A percentile compares a stretch with the other conserved stretches of the same genome.
Conservation (phyloP, 2,797 vertebrate genomes). For the Pagetopsis macropterus region DNA sequence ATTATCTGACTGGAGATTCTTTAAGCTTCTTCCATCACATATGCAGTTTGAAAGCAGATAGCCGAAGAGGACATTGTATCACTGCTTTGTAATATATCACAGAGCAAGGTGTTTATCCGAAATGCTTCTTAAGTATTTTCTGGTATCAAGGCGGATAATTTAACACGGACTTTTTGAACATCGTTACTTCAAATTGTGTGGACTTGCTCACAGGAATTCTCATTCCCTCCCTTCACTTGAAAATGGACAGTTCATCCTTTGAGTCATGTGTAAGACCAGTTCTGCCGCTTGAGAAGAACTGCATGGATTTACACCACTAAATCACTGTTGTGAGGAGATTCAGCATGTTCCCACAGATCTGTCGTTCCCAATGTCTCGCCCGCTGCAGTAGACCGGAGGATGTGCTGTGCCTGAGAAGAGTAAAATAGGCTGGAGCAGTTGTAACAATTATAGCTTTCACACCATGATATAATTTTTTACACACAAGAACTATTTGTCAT, state of each 20-base stretch:
- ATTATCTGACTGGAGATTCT: slow-evolving; percentile 66
- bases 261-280: slow-evolving; percentile 63
- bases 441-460: slow-evolving; percentile 62
- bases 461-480: slow-evolving; percentile 60
- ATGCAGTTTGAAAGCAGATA: slow-evolving; percentile 64
- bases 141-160: slow-evolving; percentile 62
- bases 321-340: slow-evolving; percentile 71
- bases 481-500: slow-evolving; percentile 37
- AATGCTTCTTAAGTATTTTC: slow-evolving; percentile 66
- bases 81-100: slow-evolving; percentile 47
- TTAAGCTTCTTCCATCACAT: slow-evolving; percentile 51
- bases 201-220: slow-evolving; percentile 70
- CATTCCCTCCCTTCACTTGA: slow-evolving; percentile 44
- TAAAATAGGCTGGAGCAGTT: slow-evolving; percentile 73
- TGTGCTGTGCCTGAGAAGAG: slow-evolving; percentile 70
- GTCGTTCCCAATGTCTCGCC: slow-evolving; percentile 57
- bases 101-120: slow-evolving; percentile 56
- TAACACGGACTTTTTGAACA: slow-evolving; percentile 66
- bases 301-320: slow-evolving; percentile 74
- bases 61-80: slow-evolving; percentile 56
- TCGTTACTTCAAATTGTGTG: slow-evolving; percentile 46
- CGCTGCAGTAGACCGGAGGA: slow-evolving; percentile 75
- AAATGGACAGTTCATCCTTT: slow-evolving; percentile 77
- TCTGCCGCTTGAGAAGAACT: slow-evolving; percentile 67
- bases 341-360: slow-evolving; percentile 75